Base-by-base conservation (phyloP, 2,113 vertebrate species). In the Mormyrus iriodes region DNA sequence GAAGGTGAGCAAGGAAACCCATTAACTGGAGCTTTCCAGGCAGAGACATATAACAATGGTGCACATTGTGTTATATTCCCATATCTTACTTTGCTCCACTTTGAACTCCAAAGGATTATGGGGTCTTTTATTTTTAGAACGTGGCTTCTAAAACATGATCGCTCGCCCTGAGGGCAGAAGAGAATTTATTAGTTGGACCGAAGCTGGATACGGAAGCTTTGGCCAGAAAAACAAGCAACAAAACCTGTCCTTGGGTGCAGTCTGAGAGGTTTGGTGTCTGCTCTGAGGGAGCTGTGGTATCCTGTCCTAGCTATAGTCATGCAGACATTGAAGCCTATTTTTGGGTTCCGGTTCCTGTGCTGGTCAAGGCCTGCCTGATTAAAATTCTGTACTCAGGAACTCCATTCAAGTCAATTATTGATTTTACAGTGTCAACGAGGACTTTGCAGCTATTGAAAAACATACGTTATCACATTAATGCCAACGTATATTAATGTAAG, bases 91-190 rank as follows among this genome's bases (percentile, higher is more conserved):
- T 79, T 88, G 27, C 61, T 65, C 27, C 79, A 87, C 65, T 53
- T 53, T 79, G 73, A 58, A 79, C 83, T 76, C 48, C 49, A 31
- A 39, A 48, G 90, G 91, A 89, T 89, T 90, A 69, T 79, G 73
- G 27, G 55, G n/a, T 42, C 65, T 90, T 83, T 88, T 91, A 88
- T 92, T 91, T 91, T 91, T 91, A 90, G 89, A 88, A 82, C 10
- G 15, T 13, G 42, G 85, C 86, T 46, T 89, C 65, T 89, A 88
- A 90, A 89, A 85, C 89, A 35, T 69, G 85, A 89, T 53, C 79
- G 49, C 44, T 88, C 27, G 31, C 61, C 91, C 53, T 69, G 76
- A 15, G 58, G 86, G 73, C 52, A 83, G n/a, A 85, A 19, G 42
- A 39, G 44, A 82, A 79, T 49, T 85, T 85, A n/a, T 46, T 46